Evolutionary conservation across 2,113 vertebrate genomes (phyloP), one percentile per base, ranked within the genome.

Genomic region (Eulemur macaco): DNA sequence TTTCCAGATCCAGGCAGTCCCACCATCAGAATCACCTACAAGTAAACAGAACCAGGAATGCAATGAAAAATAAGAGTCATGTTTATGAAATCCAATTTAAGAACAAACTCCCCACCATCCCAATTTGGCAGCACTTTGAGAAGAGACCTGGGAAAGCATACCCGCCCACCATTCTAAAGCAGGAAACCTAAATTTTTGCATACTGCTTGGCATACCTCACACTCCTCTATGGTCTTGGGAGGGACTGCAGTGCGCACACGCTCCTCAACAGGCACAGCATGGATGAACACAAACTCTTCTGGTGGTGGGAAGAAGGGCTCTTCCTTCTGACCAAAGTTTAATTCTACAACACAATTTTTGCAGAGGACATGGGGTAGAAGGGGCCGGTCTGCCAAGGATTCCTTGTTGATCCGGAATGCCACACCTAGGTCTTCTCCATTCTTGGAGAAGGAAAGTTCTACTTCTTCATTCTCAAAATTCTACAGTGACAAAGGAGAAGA

Each of bases 1-100:
- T 99, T 99, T 89, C 99, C 99, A 89, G 99, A 99, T 68, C 99
- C 99, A 66, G 99, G 99, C 71, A 99, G 98, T 71, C 99, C 99
- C 63, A 99, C 99, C 99, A 99, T 99, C 97, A 99, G 90, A 94
- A 99, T 92, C 77, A 99, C 98, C 99, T 99, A 56, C 34, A 89
- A 54, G 50, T 42, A 73, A 45, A 71, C 8, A 97, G 31, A 71
- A 93, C 5, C 47, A 56, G n/a, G 1, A 81, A 71, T 54, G 9
- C 14, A 71, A 15, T 82, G 15, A 42, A 54, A 71, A 78, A n/a
- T 45, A 54, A 91, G 39, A 20, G 4, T n/a, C 27, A 86, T 42
- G 20, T 64, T 84, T 86, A 39, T 45, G 42, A 89, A 80, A 74
- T 31, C 42, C 63, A 54, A 54, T 45, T 86, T 76, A 50, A 37